phyloP scores from a whole-genome alignment of 2,888 invertebrate genomes.

The Cantharis flavilabris region DNA sequence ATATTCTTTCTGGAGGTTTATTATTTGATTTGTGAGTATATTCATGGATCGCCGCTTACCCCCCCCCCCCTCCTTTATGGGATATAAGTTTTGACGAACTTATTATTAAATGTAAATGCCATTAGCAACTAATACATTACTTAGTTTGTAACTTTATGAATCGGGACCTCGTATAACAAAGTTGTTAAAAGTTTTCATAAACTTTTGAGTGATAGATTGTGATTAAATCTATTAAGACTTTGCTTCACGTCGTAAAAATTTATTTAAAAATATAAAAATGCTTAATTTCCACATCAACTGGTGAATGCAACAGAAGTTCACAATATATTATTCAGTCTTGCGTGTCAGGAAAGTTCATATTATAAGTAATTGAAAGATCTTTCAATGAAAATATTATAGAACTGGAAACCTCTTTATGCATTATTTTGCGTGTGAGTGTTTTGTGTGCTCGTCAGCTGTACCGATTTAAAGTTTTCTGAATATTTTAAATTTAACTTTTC shows the following conservation, averaged over 20 bases:
- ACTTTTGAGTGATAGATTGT: not conserved
- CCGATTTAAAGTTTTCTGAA: not conserved
- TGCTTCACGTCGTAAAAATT: not conserved
- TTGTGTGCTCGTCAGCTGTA: not conserved
- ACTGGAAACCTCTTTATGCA: not conserved
- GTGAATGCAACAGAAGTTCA: not conserved
- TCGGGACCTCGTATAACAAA: not conserved
- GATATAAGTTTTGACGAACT: not conserved
- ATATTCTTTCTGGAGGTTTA: not conserved
- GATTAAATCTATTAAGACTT: not conserved
- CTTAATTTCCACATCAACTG: not conserved
- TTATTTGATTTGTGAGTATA: not conserved
- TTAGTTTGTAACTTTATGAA: not conserved
- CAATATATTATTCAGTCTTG: not conserved
- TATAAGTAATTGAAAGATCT: not conserved
- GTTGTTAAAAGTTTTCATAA: not conserved
- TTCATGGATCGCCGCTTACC: not conserved
- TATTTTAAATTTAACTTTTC: not conserved
- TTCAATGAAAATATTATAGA: not conserved
- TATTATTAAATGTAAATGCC: not conserved
- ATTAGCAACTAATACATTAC: not conserved
- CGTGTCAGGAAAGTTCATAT: not conserved
- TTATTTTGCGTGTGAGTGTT: not conserved
- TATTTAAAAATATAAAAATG: not conserved
- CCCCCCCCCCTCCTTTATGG: not conserved